Conservation (phyloP, 2,797 vertebrate species). For the Sebastes matsubarae region DNA sequence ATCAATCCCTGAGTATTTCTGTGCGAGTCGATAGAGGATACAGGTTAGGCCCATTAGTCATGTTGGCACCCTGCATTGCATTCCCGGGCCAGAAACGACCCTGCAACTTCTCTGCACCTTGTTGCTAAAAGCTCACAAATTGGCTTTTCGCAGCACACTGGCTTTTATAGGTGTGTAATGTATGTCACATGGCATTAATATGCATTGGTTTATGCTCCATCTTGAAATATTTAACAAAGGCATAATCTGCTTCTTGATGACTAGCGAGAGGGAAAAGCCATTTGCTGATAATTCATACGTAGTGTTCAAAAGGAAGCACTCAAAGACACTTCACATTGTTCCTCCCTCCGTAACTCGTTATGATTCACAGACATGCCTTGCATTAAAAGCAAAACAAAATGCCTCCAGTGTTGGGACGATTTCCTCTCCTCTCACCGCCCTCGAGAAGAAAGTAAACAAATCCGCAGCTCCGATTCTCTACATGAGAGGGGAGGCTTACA, state of each 20-base stretch:
- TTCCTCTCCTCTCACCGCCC: constrained; percentile 58
- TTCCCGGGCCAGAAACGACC: constrained; percentile 42
- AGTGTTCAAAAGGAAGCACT: constrained; percentile 46
- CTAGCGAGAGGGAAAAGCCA: constrained; percentile 17
- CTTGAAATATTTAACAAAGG: constrained; percentile 50
- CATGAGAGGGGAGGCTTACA: constrained; percentile 21
- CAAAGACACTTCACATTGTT: constrained; percentile 52
- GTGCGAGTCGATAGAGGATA: constrained; percentile 72
- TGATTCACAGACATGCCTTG: constrained; percentile 59
- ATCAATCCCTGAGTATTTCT: constrained; percentile 80
- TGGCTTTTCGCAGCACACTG: constrained; percentile 22
- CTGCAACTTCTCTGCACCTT: constrained; percentile 36
- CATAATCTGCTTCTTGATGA: constrained; percentile 40
- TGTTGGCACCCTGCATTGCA: constrained; percentile 67
- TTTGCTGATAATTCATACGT: constrained; percentile 40
- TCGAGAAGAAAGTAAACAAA: constrained; percentile 67
- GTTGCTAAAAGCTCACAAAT: constrained; percentile 40
- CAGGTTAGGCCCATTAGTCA: constrained; percentile 81
- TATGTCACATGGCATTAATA: constrained; percentile 26
- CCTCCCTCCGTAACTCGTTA: constrained; percentile 45
- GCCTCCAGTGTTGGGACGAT: constrained; percentile 59
- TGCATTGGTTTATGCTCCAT: constrained; percentile 27
- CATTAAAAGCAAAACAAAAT: constrained; percentile 68
- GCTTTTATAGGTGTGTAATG: constrained; percentile 28
- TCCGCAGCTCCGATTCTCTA: constrained; percentile 37